Percentiles rank a stretch among this genome's conserved stretches.
These are phyloP conservation scores for Meloidogyne exigua DNA, from an alignment of 1,140 invertebrate genomes.

Conservation along the genomic window DNA sequence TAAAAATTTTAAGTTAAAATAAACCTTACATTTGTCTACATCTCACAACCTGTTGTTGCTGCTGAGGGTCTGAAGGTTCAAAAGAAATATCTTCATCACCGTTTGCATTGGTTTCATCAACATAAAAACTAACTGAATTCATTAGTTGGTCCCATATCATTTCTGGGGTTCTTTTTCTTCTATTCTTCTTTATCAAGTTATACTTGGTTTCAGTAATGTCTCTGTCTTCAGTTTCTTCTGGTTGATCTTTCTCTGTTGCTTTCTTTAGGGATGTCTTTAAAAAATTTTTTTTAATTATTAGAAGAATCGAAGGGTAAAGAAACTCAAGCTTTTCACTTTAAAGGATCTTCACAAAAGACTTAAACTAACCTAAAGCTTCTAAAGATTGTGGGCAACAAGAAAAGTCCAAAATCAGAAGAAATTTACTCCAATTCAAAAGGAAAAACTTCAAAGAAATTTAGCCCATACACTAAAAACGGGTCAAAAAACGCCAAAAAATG, in stretches of 20 bases:
- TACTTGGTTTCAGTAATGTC: slow-evolving; percentile 21
- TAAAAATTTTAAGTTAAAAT: background rate
- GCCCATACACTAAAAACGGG: no score
- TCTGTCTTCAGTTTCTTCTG: slow-evolving; percentile 28
- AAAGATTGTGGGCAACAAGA: no score
- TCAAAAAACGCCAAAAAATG: no score
- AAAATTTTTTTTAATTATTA: background rate
- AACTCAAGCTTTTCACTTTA: no score
- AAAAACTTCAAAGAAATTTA: no score
- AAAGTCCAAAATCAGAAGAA: no score
- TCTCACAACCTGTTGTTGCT: background rate
- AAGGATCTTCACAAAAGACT: no score
- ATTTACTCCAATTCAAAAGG: no score
- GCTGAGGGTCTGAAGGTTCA: background rate
- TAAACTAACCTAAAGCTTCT: no score
- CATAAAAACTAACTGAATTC: slow-evolving; percentile 19
- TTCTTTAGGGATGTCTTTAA: slow-evolving; percentile 27
- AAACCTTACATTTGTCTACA: slow-evolving; percentile 18
- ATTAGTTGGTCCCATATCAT: slow-evolving; percentile 23
- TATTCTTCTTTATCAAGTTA: slow-evolving; percentile 27
- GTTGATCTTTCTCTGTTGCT: slow-evolving; percentile 9
- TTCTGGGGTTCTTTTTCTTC: slow-evolving; percentile 21
- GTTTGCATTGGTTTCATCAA: slow-evolving; percentile 6
- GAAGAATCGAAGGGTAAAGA: no score
- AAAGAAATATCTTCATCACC: background rate